Evolutionary conservation across 2,797 vertebrate species (phyloP), one percentile per base, ranked within the genome.

Genomic region (Gadopsis bispinosus): DNA sequence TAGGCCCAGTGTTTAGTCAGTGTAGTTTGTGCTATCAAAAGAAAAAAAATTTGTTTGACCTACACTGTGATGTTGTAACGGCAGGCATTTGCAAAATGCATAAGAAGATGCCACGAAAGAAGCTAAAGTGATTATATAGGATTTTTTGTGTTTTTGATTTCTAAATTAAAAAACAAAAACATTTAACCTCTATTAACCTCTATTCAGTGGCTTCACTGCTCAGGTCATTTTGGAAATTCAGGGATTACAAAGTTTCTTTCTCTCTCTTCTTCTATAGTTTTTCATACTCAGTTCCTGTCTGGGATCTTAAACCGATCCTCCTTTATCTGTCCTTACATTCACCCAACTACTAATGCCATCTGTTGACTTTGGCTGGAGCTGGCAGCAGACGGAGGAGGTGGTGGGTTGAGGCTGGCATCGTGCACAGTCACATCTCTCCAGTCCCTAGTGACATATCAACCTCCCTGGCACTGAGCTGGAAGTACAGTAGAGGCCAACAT

Each of bases 281-380:
- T 31, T 37, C 13, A 71, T 31, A 47, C 9, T 65, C 45, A 50
- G 17, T 41, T 35, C 31, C 4, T 41, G 56, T 29, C 43, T 29
- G 69, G 45, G 29, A 51, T 60, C 31, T 41, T 61, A 68, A 54
- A 77, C n/a, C 31, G 26, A 43, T 59, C 35, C 5, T 37, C 56
- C 14, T 73, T 17, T 45, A n/a, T 78, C 17, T 26, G 10, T 54
- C 71, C 45, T 75, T 75, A 79, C 70, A 64, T 71, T 75, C 43
- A 79, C 48, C 60, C 47, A 56, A n/a, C 63, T 22, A 35, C 61
- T 73, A 41, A 69, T 75, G 85, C 91, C 92, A 93, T 94, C 93
- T 94, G 94, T 85, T 89, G 74, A 83, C 76, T 85, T 71, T 81
- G 83, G 77, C 48, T 43, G 39, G 53, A 59, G 73, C 68, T 83